Evolutionary conservation across 2,888 invertebrate genomes (phyloP), one percentile per base, ranked within the genome.

Genomic region (Gari tellinella): DNA sequence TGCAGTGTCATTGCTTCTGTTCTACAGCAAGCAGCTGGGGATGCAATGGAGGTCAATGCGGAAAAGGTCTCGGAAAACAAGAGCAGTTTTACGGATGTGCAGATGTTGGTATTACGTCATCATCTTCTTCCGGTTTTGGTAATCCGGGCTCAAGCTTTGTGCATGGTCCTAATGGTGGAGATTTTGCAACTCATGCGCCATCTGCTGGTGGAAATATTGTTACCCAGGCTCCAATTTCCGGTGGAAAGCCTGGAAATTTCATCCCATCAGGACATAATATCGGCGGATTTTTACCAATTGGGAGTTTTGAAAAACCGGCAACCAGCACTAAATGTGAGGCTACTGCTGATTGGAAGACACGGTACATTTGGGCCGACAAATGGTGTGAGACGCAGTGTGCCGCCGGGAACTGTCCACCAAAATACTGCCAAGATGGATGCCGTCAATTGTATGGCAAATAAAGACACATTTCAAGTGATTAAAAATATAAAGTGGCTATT

Each of bases 61-160:
- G 84, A 64, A 72, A 78, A 57, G 84, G 84, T 4, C 82, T 81
- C 51, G 84, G 84, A 21, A 64, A 66, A n/a, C 82, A 84, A 37
- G 81, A 82, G 66, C 80, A 82, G 26, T 78, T 78, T 51, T 61
- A 57, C 26, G 78, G 78, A 19, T 78, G 78, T 49, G 66, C 78
- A 17, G 78, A 78, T 31, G 73, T 78, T 4, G 48, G 70, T 14
- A 72, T 78, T 23, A 52, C 55, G 17, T 23, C 55, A 2, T 51
- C 64, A 8, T 31, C 46, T 38, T 38, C 48, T 64, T 40, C 55
- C 45, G 66, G 52, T 23, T 51, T 51, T 37, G 7, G 2, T 19
- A 15, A 61, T 21, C 43, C 25, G 0, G 15, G 21, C 19, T 21
- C 38, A 21, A 37, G 60, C 10, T 26, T 7, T 31, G 31, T 4